A percentile compares a stretch with the other conserved stretches of the same genome.
Evolutionary conservation across 2,888 invertebrate genomes (phyloP).

Genomic region (Cataglyphis livida): DNA sequence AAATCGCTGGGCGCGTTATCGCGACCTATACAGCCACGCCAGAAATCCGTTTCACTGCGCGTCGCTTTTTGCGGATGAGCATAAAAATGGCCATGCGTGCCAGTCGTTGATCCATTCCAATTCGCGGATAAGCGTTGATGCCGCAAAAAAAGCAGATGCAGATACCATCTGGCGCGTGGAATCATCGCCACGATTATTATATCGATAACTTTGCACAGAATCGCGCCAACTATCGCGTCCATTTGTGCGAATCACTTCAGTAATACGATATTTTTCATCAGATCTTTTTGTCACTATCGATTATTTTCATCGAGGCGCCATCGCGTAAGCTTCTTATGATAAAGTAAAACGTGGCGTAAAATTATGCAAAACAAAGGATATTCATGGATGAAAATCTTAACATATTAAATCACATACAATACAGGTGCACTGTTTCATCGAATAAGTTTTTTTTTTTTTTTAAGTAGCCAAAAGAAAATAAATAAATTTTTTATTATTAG

Average conservation of each 20-base stretch:
- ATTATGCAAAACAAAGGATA: conserved; percentile 24
- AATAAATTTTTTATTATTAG: neutral
- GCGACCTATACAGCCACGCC: conserved; percentile 34
- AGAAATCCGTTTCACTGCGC: conserved; percentile 45
- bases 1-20: conserved; percentile 44
- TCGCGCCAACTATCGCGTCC: conserved; percentile 63
- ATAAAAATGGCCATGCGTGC: conserved; percentile 67
- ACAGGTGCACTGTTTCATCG: neutral
- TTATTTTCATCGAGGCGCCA: conserved; percentile 14
- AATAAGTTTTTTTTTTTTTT: neutral
- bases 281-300: conserved; percentile 4
- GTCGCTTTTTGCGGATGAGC: conserved; percentile 60
- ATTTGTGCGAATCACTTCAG: conserved; percentile 44
- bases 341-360: conserved; percentile 12
- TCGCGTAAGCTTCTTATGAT: conserved; percentile 41
- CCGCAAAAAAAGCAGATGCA: conserved; percentile 21
- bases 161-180: conserved; percentile 70
- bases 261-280: conserved; percentile 55
- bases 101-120: conserved; percentile 66
- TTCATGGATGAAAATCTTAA: conserved; percentile 16
- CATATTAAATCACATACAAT: neutral
- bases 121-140: conserved; percentile 58
- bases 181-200: conserved; percentile 68
- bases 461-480: neutral
- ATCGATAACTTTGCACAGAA: conserved; percentile 65